Evolutionary conservation across 2,113 vertebrate genomes (phyloP), one percentile per base, ranked within the genome.

Genomic region (Catagonus wagneri): DNA sequence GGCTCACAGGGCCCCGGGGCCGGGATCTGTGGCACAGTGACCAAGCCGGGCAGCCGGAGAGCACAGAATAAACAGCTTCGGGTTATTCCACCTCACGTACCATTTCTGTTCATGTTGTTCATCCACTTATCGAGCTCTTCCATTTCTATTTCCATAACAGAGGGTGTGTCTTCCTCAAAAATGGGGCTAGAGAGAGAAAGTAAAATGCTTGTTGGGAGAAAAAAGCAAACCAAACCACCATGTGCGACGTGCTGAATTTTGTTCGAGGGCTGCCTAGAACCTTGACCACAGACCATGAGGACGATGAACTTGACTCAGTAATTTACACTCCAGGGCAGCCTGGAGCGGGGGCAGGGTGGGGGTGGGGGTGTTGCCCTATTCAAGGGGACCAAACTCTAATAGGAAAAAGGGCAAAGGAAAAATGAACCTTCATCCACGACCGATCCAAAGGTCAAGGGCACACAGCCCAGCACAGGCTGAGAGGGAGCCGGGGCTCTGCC

Each of bases 61-160:
- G 52, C 50, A 88, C 90, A 68, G 50, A 65, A 86, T 75, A 58
- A 58, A 8, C 32, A 61, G 22, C 23, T 6, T 29, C 1, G 12
- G 32, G 90, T 96, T 94, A 90, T 36, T 58, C 52, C 54, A 80
- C 54, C 34, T 80, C n/a, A 65, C 98, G 3, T 98, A 99, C 99
- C 98, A 2, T 99, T 99, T 98, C 98, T 98, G 54, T 98, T 99
- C 97, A 99, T 97, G 97, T 96, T 98, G 97, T 91, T 98, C 99
- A 99, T 99, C 99, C 99, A 99, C 54, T 99, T 99, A 96, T 99
- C 99, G 36, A 99, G 98, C 85, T 99, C 99, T 84, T 99, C 99
- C 99, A 99, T 99, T 98, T 99, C 99, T 86, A 99, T 98, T 98
- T 99, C 99, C 98, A 99, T 99, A 29, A 99, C 99, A 72, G 99